Conservation (phyloP, 2,797 vertebrate genomes). For the Epinephelus malabaricus region DNA sequence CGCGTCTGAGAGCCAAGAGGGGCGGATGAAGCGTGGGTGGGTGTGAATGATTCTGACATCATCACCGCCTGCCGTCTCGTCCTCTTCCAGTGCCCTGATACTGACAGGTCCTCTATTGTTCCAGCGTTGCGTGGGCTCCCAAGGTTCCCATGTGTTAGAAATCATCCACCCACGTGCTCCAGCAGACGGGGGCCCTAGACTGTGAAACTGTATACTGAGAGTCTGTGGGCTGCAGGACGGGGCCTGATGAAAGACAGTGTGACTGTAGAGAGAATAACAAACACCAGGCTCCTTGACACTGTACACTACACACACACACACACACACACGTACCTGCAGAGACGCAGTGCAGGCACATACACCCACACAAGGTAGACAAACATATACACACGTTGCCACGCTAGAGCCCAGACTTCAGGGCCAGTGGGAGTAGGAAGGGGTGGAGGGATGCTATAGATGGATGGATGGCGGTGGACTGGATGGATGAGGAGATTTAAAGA, state of each 20-base stretch:
- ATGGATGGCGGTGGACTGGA: conserved; percentile 62
- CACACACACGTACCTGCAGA: conserved; percentile 52
- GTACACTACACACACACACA: conserved; percentile 48
- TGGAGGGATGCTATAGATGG: conserved; percentile 67
- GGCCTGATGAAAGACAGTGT: conserved; percentile 89
- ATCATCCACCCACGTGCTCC: conserved; percentile 90
- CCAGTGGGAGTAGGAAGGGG: conserved; percentile 72
- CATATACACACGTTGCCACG: conserved; percentile 72
- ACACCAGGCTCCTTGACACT: conserved; percentile 81
- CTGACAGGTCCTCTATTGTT: conserved; percentile 89
- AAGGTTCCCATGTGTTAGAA: conserved; percentile 90
- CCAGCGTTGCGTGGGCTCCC: conserved; percentile 82
- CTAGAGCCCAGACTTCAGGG: conserved; percentile 61
- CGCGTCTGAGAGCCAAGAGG: conserved; percentile 44
- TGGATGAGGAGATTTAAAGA: conserved; percentile 60
- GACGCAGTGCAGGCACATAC: conserved; percentile 38
- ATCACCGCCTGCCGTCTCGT: conserved; percentile 75
- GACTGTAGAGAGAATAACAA: conserved; percentile 84
- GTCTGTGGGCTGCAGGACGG: conserved; percentile 84
- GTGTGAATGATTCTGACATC: conserved; percentile 85
- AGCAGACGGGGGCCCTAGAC: conserved; percentile 82
- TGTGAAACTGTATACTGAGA: conserved; percentile 85
- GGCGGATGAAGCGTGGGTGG: conserved; percentile 76
- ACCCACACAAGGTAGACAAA: conserved; percentile 35
- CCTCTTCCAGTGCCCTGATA: conserved; percentile 73